These are phyloP conservation scores for Antechinus stuartii DNA, from an alignment of 2,113 vertebrate genomes.

Conservation along the genomic window DNA sequence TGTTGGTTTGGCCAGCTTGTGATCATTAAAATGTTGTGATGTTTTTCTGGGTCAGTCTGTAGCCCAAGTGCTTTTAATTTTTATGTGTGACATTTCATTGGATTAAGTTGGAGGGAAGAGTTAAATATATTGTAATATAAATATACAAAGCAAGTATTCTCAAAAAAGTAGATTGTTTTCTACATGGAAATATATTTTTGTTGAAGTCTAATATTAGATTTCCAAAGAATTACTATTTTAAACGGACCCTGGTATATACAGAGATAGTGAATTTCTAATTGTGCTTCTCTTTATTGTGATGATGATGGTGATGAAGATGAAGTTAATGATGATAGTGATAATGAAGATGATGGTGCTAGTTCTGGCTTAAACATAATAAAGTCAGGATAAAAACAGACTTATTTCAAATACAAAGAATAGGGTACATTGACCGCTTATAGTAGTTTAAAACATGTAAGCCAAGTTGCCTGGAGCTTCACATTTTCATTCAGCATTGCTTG, in stretches of 20 bases:
- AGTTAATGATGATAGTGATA: not conserved
- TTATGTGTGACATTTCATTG: not conserved
- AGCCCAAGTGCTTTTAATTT: not conserved
- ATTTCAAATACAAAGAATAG: not conserved
- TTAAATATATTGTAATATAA: not conserved
- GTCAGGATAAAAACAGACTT: not conserved
- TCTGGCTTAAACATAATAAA: not conserved
- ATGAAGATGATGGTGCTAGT: not conserved
- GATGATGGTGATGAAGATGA: not conserved
- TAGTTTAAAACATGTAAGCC: not conserved
- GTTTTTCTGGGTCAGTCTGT: not conserved
- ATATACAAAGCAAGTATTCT: not conserved
- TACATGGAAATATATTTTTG: not conserved
- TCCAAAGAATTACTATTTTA: not conserved
- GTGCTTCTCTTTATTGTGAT: not conserved
- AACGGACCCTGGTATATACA: not conserved
- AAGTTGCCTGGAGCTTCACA: not conserved
- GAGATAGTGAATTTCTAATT: not conserved
- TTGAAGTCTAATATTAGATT: not conserved
- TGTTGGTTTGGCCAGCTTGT: not conserved
- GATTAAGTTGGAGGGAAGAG: not conserved
- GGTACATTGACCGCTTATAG: not conserved
- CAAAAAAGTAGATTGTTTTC: not conserved
- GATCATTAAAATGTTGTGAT: not conserved
- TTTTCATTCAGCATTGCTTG: not conserved